These are phyloP conservation scores for Heloderma charlesbogerti DNA, from an alignment of 2,113 vertebrate species.

Conservation along the genomic window DNA sequence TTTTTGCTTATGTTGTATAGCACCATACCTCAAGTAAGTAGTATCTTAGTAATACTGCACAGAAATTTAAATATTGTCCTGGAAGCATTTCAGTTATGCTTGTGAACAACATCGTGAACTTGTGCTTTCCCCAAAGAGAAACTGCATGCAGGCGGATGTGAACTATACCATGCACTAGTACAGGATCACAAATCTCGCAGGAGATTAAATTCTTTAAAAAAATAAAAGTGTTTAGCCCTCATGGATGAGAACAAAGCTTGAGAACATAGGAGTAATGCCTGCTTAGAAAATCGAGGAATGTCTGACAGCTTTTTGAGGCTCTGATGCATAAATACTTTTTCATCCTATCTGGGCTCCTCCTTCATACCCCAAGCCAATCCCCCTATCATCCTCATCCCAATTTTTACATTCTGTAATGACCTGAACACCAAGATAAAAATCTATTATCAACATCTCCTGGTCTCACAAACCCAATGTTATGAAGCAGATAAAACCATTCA, in stretches of 20 bases:
- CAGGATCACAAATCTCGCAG: background rate
- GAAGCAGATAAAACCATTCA: background rate
- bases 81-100: background rate
- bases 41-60: too few relatives aligned
- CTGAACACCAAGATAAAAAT: background rate
- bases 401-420: background rate
- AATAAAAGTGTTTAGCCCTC: too few relatives aligned
- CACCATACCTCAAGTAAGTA: background rate
- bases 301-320: background rate
- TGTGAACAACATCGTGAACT: background rate
- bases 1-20: background rate
- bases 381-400: background rate
- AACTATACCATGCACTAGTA: background rate
- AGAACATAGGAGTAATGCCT: background rate
- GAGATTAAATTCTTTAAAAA: too few relatives aligned
- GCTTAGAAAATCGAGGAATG: background rate
- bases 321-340: background rate
- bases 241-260: background rate
- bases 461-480: background rate
- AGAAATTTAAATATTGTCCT: background rate
- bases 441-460: background rate
- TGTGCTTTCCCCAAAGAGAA: background rate
- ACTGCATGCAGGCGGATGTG: too few relatives aligned
- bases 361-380: too few relatives aligned
- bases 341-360: background rate